phyloP scores from a whole-genome alignment of 2,113 vertebrate genomes.

The Bos javanicus region DNA sequence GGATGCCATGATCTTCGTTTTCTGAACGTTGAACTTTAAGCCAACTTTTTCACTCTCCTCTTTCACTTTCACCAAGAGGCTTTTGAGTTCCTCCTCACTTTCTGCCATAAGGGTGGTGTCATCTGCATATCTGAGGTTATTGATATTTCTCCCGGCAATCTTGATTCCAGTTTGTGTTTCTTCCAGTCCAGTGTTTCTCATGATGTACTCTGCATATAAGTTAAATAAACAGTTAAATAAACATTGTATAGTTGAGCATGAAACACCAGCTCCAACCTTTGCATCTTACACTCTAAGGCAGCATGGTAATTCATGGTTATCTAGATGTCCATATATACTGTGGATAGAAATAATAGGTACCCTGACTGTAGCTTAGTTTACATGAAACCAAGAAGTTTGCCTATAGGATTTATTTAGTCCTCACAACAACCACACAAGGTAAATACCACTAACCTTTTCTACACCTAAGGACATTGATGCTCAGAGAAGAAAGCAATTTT shows the following conservation, averaged over 20 bases:
- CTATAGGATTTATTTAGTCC: background rate
- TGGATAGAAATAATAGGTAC: background rate
- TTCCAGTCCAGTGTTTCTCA: no score
- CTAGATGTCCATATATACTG: background rate
- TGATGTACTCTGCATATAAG: no score
- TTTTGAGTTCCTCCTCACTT: no score
- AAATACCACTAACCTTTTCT: background rate
- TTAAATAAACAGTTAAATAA: background rate
- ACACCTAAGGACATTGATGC: background rate
- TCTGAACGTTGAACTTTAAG: no score
- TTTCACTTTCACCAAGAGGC: no score
- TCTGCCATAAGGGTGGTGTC: no score
- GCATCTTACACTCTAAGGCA: background rate
- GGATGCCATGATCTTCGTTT: no score
- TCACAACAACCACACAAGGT: background rate
- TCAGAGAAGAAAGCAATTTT: conserved; percentile 15
- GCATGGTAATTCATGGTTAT: background rate
- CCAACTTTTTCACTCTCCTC: no score
- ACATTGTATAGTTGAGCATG: background rate
- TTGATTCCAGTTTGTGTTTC: no score
- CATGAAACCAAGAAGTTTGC: background rate
- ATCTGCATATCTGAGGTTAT: no score
- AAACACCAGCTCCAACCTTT: background rate
- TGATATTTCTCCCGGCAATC: no score
- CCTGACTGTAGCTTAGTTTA: background rate